These are phyloP conservation scores for Hyphantria cunea DNA, from an alignment of 1,140 invertebrate genomes.

Conservation along the genomic window DNA sequence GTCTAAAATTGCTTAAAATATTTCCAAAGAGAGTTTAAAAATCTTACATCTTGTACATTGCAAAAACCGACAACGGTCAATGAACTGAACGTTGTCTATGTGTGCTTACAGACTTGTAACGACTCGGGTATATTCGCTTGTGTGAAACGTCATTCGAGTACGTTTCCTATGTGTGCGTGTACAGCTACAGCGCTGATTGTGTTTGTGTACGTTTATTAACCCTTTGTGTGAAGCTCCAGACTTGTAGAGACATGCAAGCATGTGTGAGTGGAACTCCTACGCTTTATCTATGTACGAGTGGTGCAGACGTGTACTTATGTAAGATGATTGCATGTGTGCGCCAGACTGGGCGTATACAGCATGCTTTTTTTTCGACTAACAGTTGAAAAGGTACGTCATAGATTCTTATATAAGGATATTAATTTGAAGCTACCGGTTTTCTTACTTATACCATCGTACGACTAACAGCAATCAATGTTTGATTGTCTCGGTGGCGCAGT, in stretches of 20 bases:
- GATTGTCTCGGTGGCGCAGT: too few relatives aligned
- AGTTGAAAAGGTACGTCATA: too few relatives aligned
- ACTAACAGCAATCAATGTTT: too few relatives aligned
- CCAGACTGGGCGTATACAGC: conserved; percentile 1
- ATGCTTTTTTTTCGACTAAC: background rate
- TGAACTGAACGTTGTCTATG: background rate
- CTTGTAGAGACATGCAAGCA: background rate
- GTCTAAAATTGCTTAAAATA: background rate
- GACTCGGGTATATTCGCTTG: background rate
- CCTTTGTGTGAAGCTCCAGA: background rate
- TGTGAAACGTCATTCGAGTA: conserved; percentile 1
- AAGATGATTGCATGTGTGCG: background rate
- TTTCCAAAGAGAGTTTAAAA: background rate
- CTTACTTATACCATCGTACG: too few relatives aligned
- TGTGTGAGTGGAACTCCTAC: conserved; percentile 2
- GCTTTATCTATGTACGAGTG: background rate
- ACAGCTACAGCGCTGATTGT: background rate
- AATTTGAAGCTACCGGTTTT: too few relatives aligned
- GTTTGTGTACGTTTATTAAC: background rate
- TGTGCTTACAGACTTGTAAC: background rate
- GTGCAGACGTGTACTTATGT: background rate
- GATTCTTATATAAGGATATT: too few relatives aligned
- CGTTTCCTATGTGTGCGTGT: background rate
- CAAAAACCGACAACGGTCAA: conserved; percentile 6
- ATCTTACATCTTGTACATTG: conserved; percentile 1